Evolutionary conservation across 2,888 invertebrate species (phyloP), one percentile per base, ranked within the genome.

Genomic region (Odontomyia ornata): DNA sequence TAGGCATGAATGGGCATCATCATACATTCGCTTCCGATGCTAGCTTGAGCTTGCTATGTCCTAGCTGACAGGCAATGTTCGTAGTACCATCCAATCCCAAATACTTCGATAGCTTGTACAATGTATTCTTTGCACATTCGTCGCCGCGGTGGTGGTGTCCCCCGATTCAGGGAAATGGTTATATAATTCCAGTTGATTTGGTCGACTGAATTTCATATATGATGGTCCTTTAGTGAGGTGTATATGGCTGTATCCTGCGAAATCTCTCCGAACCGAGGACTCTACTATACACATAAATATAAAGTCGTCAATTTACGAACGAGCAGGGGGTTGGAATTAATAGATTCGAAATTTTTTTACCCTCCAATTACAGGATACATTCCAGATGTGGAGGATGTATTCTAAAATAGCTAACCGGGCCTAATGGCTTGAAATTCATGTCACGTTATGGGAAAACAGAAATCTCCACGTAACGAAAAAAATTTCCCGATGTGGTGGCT

Each of bases 101-200:
- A 47, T 47, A 47, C 46, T 47, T 46, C 46, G 69, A 47, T 30
- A 27, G 46, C 46, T 47, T 46, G 25, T 23, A 47, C 69, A 69
- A 69, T 47, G 23, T 69, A 69, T 69, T 69, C 69, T 18, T 46
- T 47, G 46, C 69, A 69, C 69, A 46, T 36, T 65, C 25, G 60
- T 60, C n/a, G 21, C 23, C 5, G 21, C 7, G n/a, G 15, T 52
- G 11, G 18, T 28, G n/a, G 15, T 23, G 9, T 56, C n/a, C 7
- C 28, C 0, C 18, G 25, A 25, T 28, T 18, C 57, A 9, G 27
- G 25, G 36, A 73, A 73, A 73, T 60, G 36, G 73, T 30, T 52
- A 60, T 57, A 73, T 36, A 73, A 57, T 73, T 73, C 73, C 73
- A 57, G 36, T 57, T 73, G 73, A 60, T 43, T 73, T 73, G 73